Evolutionary conservation across 2,797 vertebrate genomes (phyloP).

Genomic region (Novumbra hubbsi): DNA sequence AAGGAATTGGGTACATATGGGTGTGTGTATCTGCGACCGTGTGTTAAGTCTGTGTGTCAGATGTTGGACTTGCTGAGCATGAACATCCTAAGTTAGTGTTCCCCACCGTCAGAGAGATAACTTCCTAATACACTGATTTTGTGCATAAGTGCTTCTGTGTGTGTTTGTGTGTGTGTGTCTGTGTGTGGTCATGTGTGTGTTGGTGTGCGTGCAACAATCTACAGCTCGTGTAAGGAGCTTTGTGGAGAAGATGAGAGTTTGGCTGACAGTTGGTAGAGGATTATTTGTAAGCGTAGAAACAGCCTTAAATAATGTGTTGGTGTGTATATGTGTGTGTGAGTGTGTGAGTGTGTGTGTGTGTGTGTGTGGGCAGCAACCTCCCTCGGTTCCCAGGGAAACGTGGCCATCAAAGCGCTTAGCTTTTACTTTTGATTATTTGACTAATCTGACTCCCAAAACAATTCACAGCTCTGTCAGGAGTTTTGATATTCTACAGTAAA

Average conservation of each 20-base stretch:
- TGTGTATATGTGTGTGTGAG: slow-evolving; percentile 13
- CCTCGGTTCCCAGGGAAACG: background rate
- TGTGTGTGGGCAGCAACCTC: slow-evolving; percentile 2
- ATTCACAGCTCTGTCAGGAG: background rate
- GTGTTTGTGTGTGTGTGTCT: slow-evolving; percentile 2
- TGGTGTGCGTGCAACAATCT: slow-evolving; percentile 46
- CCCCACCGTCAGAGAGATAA: slow-evolving; percentile 24
- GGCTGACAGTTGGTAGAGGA: slow-evolving; percentile 61
- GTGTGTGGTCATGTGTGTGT: no score
- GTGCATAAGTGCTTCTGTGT: background rate
- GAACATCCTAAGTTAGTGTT: background rate
- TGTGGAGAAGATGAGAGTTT: slow-evolving; percentile 54
- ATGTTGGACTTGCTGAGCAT: background rate
- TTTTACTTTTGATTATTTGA: slow-evolving; percentile 1
- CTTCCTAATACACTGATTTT: slow-evolving; percentile 12
- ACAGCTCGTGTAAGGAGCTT: slow-evolving; percentile 66
- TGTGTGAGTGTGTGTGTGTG: slow-evolving; percentile 13
- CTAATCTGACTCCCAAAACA: background rate
- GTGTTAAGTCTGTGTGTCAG: background rate
- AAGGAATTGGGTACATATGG: background rate
- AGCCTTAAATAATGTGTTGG: slow-evolving; percentile 39
- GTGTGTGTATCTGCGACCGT: slow-evolving; percentile 7
- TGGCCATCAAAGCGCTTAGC: background rate
- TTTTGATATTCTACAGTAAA: background rate
- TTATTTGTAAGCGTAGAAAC: slow-evolving; percentile 61